These are phyloP conservation scores for Mylabris phalerata DNA, from an alignment of 1,140 invertebrate species.

Conservation along the genomic window DNA sequence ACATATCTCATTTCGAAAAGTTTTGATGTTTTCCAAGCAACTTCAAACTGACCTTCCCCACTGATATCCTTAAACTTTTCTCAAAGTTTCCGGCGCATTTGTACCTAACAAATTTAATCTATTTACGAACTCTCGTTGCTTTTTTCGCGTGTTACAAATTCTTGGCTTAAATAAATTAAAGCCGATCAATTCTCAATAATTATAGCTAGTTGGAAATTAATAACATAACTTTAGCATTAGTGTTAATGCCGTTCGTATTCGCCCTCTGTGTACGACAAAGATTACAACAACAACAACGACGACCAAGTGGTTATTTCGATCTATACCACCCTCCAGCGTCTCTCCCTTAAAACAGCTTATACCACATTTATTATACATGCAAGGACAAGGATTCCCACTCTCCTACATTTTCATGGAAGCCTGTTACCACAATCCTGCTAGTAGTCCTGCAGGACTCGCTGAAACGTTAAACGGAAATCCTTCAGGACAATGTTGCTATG, in stretches of 20 bases:
- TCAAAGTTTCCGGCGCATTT: slow-evolving; percentile 19
- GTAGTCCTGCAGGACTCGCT: slow-evolving; percentile 14
- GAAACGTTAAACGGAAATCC: slow-evolving; percentile 18
- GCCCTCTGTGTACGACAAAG: not conserved
- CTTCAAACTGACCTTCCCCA: slow-evolving; percentile 19
- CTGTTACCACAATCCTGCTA: slow-evolving; percentile 18
- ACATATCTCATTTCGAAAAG: slow-evolving; percentile 22
- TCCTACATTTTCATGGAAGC: slow-evolving; percentile 11
- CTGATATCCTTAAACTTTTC: slow-evolving; percentile 23
- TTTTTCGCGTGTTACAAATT: not conserved
- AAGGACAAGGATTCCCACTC: slow-evolving; percentile 16
- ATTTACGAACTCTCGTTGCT: slow-evolving; percentile 6
- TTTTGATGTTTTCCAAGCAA: slow-evolving; percentile 20
- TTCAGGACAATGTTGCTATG: slow-evolving; percentile 17
- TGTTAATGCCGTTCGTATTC: slow-evolving; percentile 15
- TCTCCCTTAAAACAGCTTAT: not conserved
- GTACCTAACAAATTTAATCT: slow-evolving; percentile 18
- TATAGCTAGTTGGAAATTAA: slow-evolving; percentile 22
- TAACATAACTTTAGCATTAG: slow-evolving; percentile 32
- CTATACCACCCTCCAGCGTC: not conserved
- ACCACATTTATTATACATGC: slow-evolving; percentile 21
- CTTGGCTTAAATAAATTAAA: not conserved
- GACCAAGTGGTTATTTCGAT: not conserved
- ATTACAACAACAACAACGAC: not conserved
- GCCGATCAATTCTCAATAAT: slow-evolving; percentile 22